Base-by-base conservation (phyloP, 2,797 vertebrate species). In the Micromesistius poutassou region DNA sequence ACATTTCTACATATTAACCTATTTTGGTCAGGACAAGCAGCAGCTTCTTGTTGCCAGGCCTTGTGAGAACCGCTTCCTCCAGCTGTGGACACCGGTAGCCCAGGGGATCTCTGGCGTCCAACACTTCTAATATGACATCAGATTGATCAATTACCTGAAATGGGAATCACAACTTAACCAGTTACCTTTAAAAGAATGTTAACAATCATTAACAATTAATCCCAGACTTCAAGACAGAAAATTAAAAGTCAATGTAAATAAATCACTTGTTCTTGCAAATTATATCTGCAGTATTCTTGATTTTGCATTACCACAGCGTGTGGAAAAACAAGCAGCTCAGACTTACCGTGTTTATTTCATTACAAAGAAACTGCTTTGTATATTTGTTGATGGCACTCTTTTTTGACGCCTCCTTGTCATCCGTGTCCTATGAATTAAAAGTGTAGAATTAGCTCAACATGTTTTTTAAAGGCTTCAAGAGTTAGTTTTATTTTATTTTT, bases 21-120 rank as follows among this genome's bases (percentile, higher is more conserved):
- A 95, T 97, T 93, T 99, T 99, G 90, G 95, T 99, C 79, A 99
- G 91, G 79, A 98, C 84, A 33, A 99, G 83, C 0, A 99, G 25
- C 2, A 99, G 91, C 76, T 94, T 97, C 88, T 97, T 99, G 83
- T 93, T 92, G 74, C 91, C 93, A 40, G 80, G 92, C 62, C 88
- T 92, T 73, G 90, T 92, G 71, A 94, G 86, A 77, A 99, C 87
- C 0, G 93, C 91, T 79, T 97, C 93, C 85, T 99, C 98, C 78
- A 97, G 87, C 79, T 99, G 95, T 82, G 96, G 95, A 89, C 98
- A 99, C 3, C 98, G 93, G 87, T 90, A 96, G 7, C 98, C 98
- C 84, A 96, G 84, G 14, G 98, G 98, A 84, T 99, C 98, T 82
- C 98, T 96, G 46, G 97, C 97, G 88, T 99, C 98, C 30, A 99